Conservation (phyloP, 2,113 vertebrate species). For the Ursus arctos region DNA sequence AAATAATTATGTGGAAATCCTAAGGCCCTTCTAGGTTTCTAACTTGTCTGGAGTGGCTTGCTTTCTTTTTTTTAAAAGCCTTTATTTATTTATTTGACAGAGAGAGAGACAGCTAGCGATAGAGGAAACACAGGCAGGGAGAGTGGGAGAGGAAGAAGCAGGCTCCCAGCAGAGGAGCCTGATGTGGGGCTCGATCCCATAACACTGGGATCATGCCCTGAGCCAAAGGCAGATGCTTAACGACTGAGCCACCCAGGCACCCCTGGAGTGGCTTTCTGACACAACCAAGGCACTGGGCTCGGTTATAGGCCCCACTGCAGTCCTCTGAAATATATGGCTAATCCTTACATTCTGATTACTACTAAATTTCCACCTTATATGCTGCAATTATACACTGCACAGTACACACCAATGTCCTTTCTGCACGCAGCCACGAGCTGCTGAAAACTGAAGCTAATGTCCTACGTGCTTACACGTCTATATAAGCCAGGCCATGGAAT, state of each 20-base stretch:
- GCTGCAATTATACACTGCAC: not conserved
- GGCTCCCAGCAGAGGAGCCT: too few relatives aligned
- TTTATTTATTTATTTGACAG: too few relatives aligned
- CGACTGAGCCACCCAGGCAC: too few relatives aligned
- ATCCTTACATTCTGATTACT: not conserved
- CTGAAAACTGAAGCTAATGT: not conserved
- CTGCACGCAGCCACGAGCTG: not conserved
- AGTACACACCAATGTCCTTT: not conserved
- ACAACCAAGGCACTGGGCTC: not conserved
- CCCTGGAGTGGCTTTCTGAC: slow-evolving; percentile 10
- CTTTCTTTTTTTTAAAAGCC: not conserved
- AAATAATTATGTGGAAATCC: slow-evolving; percentile 55
- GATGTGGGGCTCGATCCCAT: too few relatives aligned
- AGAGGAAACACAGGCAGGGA: too few relatives aligned
- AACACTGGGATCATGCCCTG: too few relatives aligned
- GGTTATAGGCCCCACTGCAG: not conserved
- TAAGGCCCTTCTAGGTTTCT: slow-evolving; percentile 51
- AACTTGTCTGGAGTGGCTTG: slow-evolving; percentile 42
- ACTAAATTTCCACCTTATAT: not conserved
- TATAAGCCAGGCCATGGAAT: not conserved
- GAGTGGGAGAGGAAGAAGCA: too few relatives aligned
- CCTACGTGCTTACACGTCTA: not conserved
- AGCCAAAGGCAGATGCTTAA: too few relatives aligned
- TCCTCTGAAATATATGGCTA: not conserved
- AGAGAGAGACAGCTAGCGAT: too few relatives aligned